Evolutionary conservation across 2,113 vertebrate species (phyloP).

Genomic region (Haplotaxodon microlepis): DNA sequence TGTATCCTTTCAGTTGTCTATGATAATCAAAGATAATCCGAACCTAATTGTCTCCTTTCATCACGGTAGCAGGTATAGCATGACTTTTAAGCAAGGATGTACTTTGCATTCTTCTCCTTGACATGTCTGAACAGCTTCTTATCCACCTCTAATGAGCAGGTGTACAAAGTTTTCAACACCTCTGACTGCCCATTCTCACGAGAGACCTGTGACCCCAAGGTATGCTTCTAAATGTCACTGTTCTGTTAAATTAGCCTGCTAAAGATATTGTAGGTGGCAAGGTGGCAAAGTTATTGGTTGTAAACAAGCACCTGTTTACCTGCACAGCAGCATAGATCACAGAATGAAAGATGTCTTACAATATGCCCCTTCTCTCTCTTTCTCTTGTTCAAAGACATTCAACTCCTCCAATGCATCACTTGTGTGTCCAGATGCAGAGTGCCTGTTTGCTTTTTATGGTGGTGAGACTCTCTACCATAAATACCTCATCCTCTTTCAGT

Average conservation of each 20-base stretch:
- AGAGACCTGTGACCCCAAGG: slow-evolving; percentile 80
- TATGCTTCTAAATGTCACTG: slow-evolving; percentile 31
- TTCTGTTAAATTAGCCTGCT: not conserved
- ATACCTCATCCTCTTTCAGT: slow-evolving; percentile 84
- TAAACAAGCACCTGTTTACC: not conserved
- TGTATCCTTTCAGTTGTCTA: slow-evolving; percentile 79
- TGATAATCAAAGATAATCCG: not conserved
- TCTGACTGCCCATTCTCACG: slow-evolving; percentile 55
- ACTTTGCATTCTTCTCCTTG: slow-evolving; percentile 56
- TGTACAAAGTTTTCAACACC: slow-evolving; percentile 87
- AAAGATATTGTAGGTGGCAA: not conserved
- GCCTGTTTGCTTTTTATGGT: slow-evolving; percentile 90
- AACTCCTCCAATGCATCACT: slow-evolving; percentile 64
- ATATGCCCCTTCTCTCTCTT: not conserved
- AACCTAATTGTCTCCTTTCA: not conserved
- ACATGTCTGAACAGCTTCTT: slow-evolving; percentile 75
- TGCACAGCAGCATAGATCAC: not conserved
- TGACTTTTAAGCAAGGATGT: not conserved
- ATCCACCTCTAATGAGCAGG: slow-evolving; percentile 84
- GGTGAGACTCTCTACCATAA: slow-evolving; percentile 86
- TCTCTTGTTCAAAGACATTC: slow-evolving; percentile 74
- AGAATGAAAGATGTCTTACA: not conserved
- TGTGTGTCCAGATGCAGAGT: slow-evolving; percentile 77
- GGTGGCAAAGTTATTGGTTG: fast-evolving
- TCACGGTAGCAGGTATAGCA: not conserved